These are phyloP conservation scores for Bubo blakistoni DNA, from an alignment of 2,113 vertebrate genomes.

Conservation along the genomic window DNA sequence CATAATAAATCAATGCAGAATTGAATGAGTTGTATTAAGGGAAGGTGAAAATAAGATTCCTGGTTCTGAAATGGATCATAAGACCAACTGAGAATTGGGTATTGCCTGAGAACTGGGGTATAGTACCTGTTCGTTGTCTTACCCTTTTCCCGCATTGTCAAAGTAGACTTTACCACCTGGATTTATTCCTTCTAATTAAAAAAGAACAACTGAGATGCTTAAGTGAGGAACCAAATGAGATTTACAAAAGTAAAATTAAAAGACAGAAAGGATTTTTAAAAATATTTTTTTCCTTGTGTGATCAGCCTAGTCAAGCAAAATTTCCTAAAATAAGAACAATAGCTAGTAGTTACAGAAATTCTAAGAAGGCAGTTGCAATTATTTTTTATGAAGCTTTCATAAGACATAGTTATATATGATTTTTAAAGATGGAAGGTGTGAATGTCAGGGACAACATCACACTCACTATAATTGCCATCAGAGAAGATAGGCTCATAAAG, in stretches of 20 bases:
- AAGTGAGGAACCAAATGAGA: neutral
- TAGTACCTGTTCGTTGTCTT: neutral
- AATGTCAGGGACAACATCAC: neutral
- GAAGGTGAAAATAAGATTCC: conserved; percentile 48
- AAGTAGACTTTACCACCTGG: neutral
- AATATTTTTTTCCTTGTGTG: neutral
- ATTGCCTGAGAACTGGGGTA: neutral
- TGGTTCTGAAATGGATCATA: conserved; percentile 23
- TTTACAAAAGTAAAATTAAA: neutral
- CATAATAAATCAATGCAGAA: conserved; percentile 53
- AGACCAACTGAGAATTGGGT: neutral
- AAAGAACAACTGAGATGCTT: neutral
- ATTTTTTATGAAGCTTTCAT: neutral
- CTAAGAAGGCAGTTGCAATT: neutral
- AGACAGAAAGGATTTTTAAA: neutral
- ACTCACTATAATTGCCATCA: neutral
- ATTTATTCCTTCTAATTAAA: neutral
- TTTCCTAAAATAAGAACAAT: neutral
- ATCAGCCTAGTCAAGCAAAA: neutral
- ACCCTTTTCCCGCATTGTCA: neutral
- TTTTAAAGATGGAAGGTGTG: neutral
- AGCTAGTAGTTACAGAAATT: neutral
- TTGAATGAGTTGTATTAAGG: conserved; percentile 4
- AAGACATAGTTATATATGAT: accelerated
- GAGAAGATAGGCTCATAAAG: neutral